Base-by-base conservation (phyloP, 1,140 invertebrate genomes). In the Anastrepha obliqua region DNA sequence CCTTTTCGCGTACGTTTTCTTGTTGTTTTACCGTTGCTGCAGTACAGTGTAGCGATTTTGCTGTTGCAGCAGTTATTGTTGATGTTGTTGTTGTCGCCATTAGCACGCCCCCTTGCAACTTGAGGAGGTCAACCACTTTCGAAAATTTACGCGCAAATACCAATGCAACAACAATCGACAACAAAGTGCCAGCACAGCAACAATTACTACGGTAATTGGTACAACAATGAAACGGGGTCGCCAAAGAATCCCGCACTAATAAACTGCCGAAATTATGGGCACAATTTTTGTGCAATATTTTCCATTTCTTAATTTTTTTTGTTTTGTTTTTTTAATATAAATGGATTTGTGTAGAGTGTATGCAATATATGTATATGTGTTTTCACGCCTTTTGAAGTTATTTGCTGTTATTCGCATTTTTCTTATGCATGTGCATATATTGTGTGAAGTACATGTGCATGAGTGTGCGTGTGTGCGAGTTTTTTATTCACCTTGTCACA, bases 301-400 rank as follows among this genome's bases (percentile, higher is more conserved):
- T 86, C 60, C 47, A 89, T 67, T 88, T 90, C 65, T 81, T 87
- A 70, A 87, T 86, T 42, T 60, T 60, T 86, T 78, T 60, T 39
- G 7, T 9, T 44, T 81, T 87, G 2, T 65, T 88, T 70, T 78
- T 59, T 86, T 86, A 55, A 4, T 55, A 8, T 55, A 29, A 29
- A 29, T 29, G 29, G 0, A 29, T 85, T n/a, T 85, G 55, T 86
- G 11, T 58, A 0, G 29, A 29, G 29, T 29, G 29, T 29, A 29
- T 29, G 29, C 17, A 29, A 55, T 47, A 29, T 29, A 29, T 29
- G 29, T 29, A 29, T 29, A 17, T 87, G 6, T 86, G n/a, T 86
- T 87, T 87, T 65, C 7, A 86, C 62, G 64, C 62, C 64, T 65
- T 65, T 87, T 55, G 11, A 39, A 64, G 39, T 20, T 87, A 67